A percentile compares a stretch with the other conserved stretches of the same genome.
These are phyloP conservation scores for Chamaetylas fuelleborni DNA, from an alignment of 2,113 vertebrate species.

Conservation along the genomic window DNA sequence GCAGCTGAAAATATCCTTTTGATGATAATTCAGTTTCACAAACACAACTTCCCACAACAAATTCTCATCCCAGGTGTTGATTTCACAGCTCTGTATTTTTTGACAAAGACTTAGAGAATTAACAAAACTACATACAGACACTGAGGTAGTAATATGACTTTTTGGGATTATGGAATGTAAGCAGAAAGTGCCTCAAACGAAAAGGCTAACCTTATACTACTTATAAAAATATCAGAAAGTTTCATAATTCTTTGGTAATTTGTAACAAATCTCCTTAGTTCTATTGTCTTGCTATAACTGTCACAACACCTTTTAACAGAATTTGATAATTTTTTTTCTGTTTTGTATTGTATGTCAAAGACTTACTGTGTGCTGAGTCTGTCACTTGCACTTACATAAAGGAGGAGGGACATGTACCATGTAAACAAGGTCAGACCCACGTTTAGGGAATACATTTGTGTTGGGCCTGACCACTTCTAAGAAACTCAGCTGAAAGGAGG, in stretches of 20 bases:
- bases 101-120: not conserved
- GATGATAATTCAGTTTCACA: not conserved
- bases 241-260: not conserved
- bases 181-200: constrained; percentile 8
- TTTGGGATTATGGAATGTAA: constrained; percentile 29
- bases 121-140: not conserved
- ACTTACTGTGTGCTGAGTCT: not conserved
- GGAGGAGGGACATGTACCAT: not conserved
- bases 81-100: not conserved
- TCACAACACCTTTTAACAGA: not conserved
- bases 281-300: not conserved
- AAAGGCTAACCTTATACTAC: not conserved
- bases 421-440: not conserved
- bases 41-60: not conserved
- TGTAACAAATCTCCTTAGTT: not conserved
- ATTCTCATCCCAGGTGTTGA: not conserved
- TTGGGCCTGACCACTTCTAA: not conserved
- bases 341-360: not conserved
- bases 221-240: not conserved
- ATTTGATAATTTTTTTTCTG: not conserved
- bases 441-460: not conserved
- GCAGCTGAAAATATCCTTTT: not conserved
- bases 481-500: not conserved
- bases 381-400: not conserved
- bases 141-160: constrained; percentile 66